Base-by-base conservation (phyloP, 2,888 invertebrate genomes). In the Palloptera scutellata region DNA sequence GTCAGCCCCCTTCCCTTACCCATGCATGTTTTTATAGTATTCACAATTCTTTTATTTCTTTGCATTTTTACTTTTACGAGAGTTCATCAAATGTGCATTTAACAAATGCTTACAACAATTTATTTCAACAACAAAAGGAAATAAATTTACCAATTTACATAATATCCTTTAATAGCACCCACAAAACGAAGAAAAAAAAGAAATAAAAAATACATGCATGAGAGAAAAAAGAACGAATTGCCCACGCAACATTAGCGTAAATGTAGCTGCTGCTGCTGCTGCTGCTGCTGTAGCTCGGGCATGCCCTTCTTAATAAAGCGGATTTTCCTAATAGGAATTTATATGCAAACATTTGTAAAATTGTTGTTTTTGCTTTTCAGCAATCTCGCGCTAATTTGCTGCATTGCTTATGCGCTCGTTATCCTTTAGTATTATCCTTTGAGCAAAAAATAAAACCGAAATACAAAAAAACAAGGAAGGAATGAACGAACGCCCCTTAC, bases 401-500 rank as follows among this genome's bases (percentile, higher is more conserved):
- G 70, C 72, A 73, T 74, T 73, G 72, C 74, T 71, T 74, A 71
- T 72, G 64, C 67, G 71, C 73, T 73, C 72, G 73, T 74, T 73
- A 74, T 72, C 72, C 74, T 71, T 43, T 30, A 30, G 30, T 30
- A 30, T 30, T 30, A 30, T 30, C 30, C 30, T 30, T 30, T n/a
- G 3, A 30, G 30, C 30, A 30, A 30, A 30, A 30, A 30, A 30
- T 4, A 30, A 30, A 30, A n/a, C n/a, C n/a, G n/a, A n/a, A n/a
- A n/a, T n/a, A n/a, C n/a, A n/a, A 30, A 30, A 30, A 30, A 30
- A 6, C 30, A 30, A 30, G n/a, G n/a, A n/a, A n/a, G n/a, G n/a
- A n/a, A n/a, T n/a, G n/a, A n/a, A n/a, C 6, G 30, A 30, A 30
- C 30, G 30, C 30, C 30, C 30, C 30, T 30, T 4, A 30, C 30